Evolutionary conservation across 2,888 invertebrate species (phyloP).

Genomic region (Camponotus fellah): DNA sequence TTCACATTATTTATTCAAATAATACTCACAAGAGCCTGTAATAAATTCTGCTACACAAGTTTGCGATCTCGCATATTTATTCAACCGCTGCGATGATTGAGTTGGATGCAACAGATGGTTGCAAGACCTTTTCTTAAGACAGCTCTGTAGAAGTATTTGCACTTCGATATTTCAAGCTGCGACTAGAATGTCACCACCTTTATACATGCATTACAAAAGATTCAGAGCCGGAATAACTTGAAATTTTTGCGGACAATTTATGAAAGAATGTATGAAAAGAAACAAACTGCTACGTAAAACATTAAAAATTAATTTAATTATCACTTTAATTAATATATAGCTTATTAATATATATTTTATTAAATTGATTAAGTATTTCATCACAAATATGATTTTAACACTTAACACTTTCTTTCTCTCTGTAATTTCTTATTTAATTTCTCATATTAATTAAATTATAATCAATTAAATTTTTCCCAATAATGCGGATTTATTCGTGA

Average conservation of each 20-base stretch:
- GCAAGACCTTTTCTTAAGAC: constrained; percentile 34
- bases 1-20: not conserved
- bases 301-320: not conserved
- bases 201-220: not conserved
- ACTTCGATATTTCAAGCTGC: constrained; percentile 47
- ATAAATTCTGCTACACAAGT: not conserved
- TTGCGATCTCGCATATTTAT: constrained; percentile 16
- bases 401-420: not conserved
- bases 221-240: not conserved
- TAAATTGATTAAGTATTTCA: not conserved
- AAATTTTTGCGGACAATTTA: not conserved
- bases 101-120: constrained; percentile 46
- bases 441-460: not conserved
- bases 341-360: not conserved
- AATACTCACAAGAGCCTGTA: not conserved
- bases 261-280: not conserved
- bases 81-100: constrained; percentile 38
- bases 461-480: not conserved
- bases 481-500: not conserved
- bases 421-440: not conserved
- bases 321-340: constrained; percentile 14
- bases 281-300: not conserved
- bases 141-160: constrained; percentile 25
- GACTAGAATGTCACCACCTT: constrained; percentile 12
- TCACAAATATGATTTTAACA: not conserved